Conservation (phyloP, 2,113 vertebrate species). For the Clarias macrocephalus region DNA sequence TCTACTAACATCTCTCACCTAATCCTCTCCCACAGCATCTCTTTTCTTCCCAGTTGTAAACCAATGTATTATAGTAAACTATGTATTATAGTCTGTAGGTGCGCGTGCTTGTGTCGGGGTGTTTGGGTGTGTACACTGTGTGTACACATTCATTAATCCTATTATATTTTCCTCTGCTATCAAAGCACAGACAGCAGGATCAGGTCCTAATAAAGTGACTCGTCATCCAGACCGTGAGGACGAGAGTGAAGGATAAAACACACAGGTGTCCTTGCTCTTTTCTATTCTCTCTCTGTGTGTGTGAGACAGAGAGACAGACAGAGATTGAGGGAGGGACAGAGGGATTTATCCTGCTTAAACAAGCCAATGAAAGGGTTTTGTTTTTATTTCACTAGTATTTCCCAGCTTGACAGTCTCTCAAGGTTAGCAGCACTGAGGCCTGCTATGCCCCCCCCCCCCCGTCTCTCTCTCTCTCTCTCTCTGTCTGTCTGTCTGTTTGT, state of each 20-base stretch:
- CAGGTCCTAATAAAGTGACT: constrained; percentile 77
- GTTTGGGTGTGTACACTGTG: too few species aligned
- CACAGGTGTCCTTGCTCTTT: constrained; percentile 13
- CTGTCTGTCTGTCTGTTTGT: not conserved
- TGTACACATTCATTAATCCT: not conserved
- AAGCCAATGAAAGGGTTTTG: constrained; percentile 67
- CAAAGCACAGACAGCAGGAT: constrained; percentile 66
- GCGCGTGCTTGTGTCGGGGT: constrained; percentile 55
- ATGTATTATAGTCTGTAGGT: constrained; percentile 57
- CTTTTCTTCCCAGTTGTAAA: not conserved
- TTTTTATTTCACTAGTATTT: constrained; percentile 50
- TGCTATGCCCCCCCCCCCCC: too few species aligned
- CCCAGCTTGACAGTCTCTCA: constrained; percentile 61
- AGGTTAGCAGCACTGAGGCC: constrained; percentile 52
- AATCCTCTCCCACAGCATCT: not conserved
- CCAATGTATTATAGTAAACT: too few species aligned
- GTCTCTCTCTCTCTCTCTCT: too few species aligned
- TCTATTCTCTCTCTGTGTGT: not conserved
- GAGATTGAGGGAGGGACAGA: constrained; percentile 31
- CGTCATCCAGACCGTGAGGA: constrained; percentile 60
- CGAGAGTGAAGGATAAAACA: constrained; percentile 2
- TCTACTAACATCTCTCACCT: not conserved
- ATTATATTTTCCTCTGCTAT: not conserved
- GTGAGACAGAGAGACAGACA: not conserved
- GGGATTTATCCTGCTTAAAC: constrained; percentile 66